A percentile compares a stretch with the other conserved stretches of the same genome.
Conservation (phyloP, 2,797 vertebrate genomes). For the Pipistrellus kuhlii region DNA sequence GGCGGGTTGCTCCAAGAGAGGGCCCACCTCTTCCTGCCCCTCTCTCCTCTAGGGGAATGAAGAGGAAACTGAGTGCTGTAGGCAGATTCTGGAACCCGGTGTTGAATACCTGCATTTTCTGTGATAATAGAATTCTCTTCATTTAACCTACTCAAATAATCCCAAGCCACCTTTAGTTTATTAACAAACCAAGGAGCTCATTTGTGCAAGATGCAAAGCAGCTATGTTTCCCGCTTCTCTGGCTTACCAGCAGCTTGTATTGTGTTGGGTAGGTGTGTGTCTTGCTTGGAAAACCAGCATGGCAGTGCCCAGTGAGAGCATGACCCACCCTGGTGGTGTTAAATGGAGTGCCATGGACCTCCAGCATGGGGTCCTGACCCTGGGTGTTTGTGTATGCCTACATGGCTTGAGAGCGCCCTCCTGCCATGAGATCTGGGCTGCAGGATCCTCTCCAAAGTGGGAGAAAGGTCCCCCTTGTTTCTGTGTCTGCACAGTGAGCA, state of each 20-base stretch:
- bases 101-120: slow-evolving; percentile 75
- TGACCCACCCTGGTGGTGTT: not conserved
- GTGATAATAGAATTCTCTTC: slow-evolving; percentile 71
- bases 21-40: slow-evolving; percentile 56
- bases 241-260: not conserved
- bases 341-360: not conserved
- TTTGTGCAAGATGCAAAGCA: slow-evolving; percentile 30
- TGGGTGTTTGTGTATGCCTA: not conserved
- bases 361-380: not conserved
- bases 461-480: slow-evolving; percentile 22
- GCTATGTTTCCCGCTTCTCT: slow-evolving; percentile 37
- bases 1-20: slow-evolving; percentile 28
- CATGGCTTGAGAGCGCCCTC: not conserved
- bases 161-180: slow-evolving; percentile 53
- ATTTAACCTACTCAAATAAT: slow-evolving; percentile 78
- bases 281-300: not conserved
- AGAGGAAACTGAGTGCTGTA: slow-evolving; percentile 61
- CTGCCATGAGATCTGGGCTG: not conserved
- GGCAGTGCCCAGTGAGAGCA: not conserved
- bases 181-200: slow-evolving; percentile 53
- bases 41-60: slow-evolving; percentile 63
- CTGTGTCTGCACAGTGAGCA: not conserved
- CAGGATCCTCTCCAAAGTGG: not conserved
- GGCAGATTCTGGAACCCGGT: slow-evolving; percentile 69
- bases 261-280: not conserved